phyloP scores from a whole-genome alignment of 2,888 invertebrate species.

The Ormyrus pomaceus region DNA sequence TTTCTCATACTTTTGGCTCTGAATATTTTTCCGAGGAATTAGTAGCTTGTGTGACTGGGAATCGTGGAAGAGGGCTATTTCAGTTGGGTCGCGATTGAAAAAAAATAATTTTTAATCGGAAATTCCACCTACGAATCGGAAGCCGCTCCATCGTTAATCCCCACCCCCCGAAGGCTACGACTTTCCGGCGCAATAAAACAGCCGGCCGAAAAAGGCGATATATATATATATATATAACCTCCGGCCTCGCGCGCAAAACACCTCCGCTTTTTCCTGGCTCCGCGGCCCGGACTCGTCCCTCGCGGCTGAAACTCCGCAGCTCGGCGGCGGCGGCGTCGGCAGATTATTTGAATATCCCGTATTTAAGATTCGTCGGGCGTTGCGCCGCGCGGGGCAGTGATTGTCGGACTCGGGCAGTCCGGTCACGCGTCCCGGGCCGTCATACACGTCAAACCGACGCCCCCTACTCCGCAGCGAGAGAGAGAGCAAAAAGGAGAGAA shows the following conservation, averaged over 20 bases:
- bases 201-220: background rate
- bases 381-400: conserved; percentile 67
- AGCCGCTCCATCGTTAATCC: no score
- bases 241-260: background rate
- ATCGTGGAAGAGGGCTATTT: no score
- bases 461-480: conserved; percentile 29
- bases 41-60: no score
- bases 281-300: background rate
- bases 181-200: background rate
- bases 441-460: conserved; percentile 73
- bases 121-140: no score
- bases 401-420: conserved; percentile 70
- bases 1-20: no score
- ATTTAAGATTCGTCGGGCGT: conserved; percentile 73
- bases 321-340: background rate
- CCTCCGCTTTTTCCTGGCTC: background rate
- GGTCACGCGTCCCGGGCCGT: conserved; percentile 74
- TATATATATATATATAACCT: background rate
- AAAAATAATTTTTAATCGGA: no score
- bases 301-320: background rate
- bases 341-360: conserved; percentile 62
- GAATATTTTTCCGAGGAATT: no score
- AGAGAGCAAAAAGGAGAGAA: background rate
- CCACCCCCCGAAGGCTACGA: background rate
- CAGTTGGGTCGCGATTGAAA: no score